A percentile compares a stretch with the other conserved stretches of the same genome.
These are phyloP conservation scores for Sphaerophoria rueppellii DNA, from an alignment of 2,888 invertebrate species.

Conservation along the genomic window DNA sequence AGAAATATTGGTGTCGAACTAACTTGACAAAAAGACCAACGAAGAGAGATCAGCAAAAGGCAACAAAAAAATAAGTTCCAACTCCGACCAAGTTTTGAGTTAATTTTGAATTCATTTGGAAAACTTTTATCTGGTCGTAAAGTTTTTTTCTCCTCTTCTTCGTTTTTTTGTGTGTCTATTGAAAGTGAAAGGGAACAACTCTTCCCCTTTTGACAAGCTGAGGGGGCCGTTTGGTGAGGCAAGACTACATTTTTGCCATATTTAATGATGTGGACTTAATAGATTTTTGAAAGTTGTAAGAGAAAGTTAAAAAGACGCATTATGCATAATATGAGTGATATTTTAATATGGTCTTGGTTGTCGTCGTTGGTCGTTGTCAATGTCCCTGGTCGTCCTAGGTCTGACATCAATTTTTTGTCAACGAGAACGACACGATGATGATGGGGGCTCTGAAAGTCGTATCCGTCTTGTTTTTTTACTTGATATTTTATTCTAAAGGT, in stretches of 20 bases:
- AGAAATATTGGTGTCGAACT: neutral
- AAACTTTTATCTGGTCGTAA: slow-evolving; percentile 71
- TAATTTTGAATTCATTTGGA: slow-evolving; percentile 72
- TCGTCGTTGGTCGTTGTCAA: neutral
- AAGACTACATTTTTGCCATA: slow-evolving; percentile 59
- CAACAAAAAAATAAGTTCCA: neutral
- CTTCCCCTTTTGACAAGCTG: neutral
- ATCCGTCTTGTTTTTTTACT: slow-evolving; percentile 14
- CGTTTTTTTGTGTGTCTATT: slow-evolving; percentile 1
- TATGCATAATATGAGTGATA: slow-evolving; percentile 60
- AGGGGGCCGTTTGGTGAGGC: neutral
- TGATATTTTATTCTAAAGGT: slow-evolving; percentile 44
- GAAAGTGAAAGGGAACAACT: slow-evolving; percentile 33
- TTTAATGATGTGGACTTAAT: slow-evolving; percentile 73
- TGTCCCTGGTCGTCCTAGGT: neutral
- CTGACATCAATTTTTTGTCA: slow-evolving; percentile 7
- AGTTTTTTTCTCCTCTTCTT: slow-evolving; percentile 16
- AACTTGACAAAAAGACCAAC: neutral
- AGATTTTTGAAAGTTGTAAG: slow-evolving; percentile 73
- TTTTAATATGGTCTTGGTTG: slow-evolving; percentile 62
- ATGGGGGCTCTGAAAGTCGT: neutral
- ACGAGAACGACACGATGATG: neutral
- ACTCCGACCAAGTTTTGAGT: slow-evolving; percentile 46
- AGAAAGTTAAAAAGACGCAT: slow-evolving; percentile 70
- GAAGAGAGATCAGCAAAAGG: neutral